A percentile compares a stretch with the other conserved stretches of the same genome.
Evolutionary conservation across 2,113 vertebrate genomes (phyloP).

Genomic region (Prolemur simus): DNA sequence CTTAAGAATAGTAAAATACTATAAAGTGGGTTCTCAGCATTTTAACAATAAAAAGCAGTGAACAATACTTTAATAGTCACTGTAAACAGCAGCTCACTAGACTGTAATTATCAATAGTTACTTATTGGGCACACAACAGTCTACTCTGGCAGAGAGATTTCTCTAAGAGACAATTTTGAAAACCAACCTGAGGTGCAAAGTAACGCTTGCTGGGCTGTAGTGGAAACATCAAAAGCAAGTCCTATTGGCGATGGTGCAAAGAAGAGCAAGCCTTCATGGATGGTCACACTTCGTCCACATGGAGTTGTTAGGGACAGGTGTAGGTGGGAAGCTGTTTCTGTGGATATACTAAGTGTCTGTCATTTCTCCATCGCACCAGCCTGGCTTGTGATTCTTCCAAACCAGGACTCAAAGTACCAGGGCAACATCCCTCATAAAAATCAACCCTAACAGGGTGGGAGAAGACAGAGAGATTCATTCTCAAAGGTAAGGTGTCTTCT

Average conservation of each 20-base stretch:
- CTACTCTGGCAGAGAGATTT: neutral
- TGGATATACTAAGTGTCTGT: no score
- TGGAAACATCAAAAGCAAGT: neutral
- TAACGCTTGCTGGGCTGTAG: neutral
- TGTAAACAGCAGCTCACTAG: neutral
- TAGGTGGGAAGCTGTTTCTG: no score
- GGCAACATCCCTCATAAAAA: no score
- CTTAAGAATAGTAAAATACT: neutral
- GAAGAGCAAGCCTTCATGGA: neutral
- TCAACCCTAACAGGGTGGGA: neutral
- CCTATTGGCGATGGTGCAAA: neutral
- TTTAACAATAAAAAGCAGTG: constrained; percentile 44
- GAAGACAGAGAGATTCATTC: neutral
- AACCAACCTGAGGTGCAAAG: neutral
- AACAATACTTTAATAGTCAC: neutral
- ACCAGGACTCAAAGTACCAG: no score
- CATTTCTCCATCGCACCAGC: no score
- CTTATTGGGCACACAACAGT: neutral
- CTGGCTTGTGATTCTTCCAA: no score
- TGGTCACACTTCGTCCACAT: neutral
- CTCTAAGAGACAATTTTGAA: neutral
- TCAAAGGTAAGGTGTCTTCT: neutral
- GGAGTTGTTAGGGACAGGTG: no score
- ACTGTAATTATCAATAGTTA: neutral
- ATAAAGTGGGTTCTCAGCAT: neutral